Conservation (phyloP, 2,888 invertebrate species). For the Epicampocera succincta region DNA sequence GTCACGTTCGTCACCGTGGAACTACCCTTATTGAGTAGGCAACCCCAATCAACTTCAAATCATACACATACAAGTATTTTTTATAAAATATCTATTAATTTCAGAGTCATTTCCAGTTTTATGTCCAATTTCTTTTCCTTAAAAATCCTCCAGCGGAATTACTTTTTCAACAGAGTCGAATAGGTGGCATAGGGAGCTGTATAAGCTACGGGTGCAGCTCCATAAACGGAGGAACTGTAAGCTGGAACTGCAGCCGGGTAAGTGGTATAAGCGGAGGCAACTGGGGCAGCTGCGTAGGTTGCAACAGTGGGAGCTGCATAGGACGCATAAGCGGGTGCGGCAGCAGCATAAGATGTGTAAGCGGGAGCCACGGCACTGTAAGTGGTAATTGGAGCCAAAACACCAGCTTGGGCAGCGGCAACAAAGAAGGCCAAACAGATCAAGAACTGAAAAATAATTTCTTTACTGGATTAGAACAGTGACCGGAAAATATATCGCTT, state of each 20-base stretch:
- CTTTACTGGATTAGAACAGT: background rate
- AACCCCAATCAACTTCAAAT: too few species aligned
- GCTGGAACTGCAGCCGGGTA: conserved; percentile 49
- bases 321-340: conserved; percentile 55
- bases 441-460: conserved; percentile 73
- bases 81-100: conserved; percentile 20
- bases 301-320: conserved; percentile 56
- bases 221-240: conserved; percentile 40
- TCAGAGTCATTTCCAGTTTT: conserved; percentile 5
- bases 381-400: conserved; percentile 68
- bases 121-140: background rate
- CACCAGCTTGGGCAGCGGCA: conserved; percentile 77
- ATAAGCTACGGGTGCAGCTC: conserved; percentile 51
- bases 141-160: background rate
- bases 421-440: conserved; percentile 77
- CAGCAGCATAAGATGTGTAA: conserved; percentile 69
- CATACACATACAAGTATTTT: too few species aligned
- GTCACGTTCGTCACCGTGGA: too few species aligned
- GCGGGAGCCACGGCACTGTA: conserved; percentile 70
- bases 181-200: conserved; percentile 58
- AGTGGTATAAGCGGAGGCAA: conserved; percentile 54
- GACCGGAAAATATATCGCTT: background rate
- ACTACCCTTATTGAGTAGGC: too few species aligned
- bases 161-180: conserved; percentile 60
- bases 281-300: conserved; percentile 56